Conservation (phyloP, 2,888 invertebrate species). For the Psylliodes chrysocephalus region DNA sequence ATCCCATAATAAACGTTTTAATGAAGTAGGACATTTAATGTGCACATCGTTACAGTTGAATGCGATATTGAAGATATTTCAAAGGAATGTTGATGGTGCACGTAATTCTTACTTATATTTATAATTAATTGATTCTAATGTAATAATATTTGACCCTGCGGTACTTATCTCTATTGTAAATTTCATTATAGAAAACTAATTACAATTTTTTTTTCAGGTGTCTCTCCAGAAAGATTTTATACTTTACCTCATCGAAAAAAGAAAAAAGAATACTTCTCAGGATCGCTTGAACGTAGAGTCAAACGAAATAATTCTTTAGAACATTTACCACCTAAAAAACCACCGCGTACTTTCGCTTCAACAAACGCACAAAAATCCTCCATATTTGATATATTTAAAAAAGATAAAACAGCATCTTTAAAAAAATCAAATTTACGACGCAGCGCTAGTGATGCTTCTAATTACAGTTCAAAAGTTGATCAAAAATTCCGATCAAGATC, state of each 20-base stretch:
- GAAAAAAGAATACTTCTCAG: conserved; percentile 56
- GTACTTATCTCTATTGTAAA: too few relatives aligned
- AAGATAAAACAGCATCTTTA: conserved; percentile 69
- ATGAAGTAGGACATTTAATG: too few relatives aligned
- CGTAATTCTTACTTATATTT: too few relatives aligned
- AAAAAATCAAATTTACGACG: conserved; percentile 66
- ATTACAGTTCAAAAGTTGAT: conserved; percentile 67
- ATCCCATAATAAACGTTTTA: too few relatives aligned
- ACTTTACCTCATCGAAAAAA: conserved; percentile 75
- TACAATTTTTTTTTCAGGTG: conserved; percentile 58
- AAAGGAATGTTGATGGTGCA: too few relatives aligned
- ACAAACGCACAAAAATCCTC: conserved; percentile 68
- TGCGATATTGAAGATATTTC: too few relatives aligned
- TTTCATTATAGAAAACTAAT: too few relatives aligned
- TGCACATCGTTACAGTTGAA: too few relatives aligned
- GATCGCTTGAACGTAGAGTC: conserved; percentile 53
- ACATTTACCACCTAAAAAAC: conserved; percentile 59
- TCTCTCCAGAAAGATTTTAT: conserved; percentile 72
- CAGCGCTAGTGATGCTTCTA: conserved; percentile 68
- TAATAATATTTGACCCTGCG: too few relatives aligned
- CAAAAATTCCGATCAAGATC: conserved; percentile 66
- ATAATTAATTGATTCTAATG: too few relatives aligned
- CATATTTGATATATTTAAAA: conserved; percentile 75
- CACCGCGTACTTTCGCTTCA: conserved; percentile 65
- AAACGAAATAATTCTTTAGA: conserved; percentile 69